Base-by-base conservation (phyloP, 2,113 vertebrate genomes). In the Leuciscus idus region DNA sequence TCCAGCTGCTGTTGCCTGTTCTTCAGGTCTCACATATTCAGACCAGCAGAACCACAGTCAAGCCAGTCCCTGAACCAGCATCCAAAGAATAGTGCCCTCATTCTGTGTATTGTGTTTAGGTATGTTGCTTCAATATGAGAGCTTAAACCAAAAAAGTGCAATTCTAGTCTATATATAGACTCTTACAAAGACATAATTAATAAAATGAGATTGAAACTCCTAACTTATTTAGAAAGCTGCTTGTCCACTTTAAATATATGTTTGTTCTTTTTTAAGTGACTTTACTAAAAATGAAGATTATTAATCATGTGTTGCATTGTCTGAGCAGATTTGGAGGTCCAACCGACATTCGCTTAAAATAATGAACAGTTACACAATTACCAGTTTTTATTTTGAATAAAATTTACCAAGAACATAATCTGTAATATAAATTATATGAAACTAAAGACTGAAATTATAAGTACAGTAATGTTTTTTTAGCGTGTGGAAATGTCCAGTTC, bases 1-100 rank as follows among this genome's bases (percentile, higher is more conserved):
- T 99, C 94, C 97, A 97, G 93, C 95, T 99, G 89, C 92, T 99
- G 90, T 95, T 99, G 90, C 97, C 98, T 0, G 90, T 99, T 82
- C 95, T 99, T 84, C 98, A 99, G 86, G 94, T 96, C 62, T 98
- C 97, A 13, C 96, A 98, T 52, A 95, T 99, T 90, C 96, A 97
- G 90, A 94, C 89, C 83, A 86, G 43, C 91, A 91, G 85, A 87
- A 93, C 87, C 26, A 83, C 83, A 85, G 90, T 84, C 57, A 93
- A 90, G 90, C 26, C 90, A 33, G 11, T 75, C 74, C 86, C 89
- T 79, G 92, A 94, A 73, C 84, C 88, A 36, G 23, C 78, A 72
- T 39, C 83, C 77, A 57, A 89, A 92, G 59, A 89, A 81, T 78
- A 61, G 62, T 85, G 86, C 61, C 26, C 83, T 86, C 10, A 2